Base-by-base conservation (phyloP, 2,113 vertebrate genomes). In the Larimichthys crocea region DNA sequence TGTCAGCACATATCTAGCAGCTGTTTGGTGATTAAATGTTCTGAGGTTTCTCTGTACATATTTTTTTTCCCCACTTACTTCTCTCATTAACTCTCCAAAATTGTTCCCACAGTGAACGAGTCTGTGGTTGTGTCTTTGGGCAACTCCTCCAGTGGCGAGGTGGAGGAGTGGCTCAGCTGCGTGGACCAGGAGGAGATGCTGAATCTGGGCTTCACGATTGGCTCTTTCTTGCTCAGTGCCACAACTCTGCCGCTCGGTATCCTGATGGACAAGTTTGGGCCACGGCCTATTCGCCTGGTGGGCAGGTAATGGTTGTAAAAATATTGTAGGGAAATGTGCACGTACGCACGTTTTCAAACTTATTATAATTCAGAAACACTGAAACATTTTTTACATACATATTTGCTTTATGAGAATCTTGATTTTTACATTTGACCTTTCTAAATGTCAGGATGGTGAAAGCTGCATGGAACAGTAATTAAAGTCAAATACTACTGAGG, bases 191-290 rank as follows among this genome's bases (percentile, higher is more conserved):
- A 97, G 3, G 93, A 97, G 85, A 97, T 96, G 97, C 93, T 98
- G 35, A 98, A 96, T 61, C 82, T 98, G 88, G 97, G 96, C 69
- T 98, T 98, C 90, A 98, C 97, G 76, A 97, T 97, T 0, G 97
- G 97, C 17, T 97, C 96, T 35, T 98, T 98, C 61, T 76, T 97
- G 75, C 96, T 98, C 59, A 98, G 97, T 0, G 97, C 97, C 16
- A 94, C 96, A 80, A 98, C 97, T 0, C 90, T 98, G 55, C 97
- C 97, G 0, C 94, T 98, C 17, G 97, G 97, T 2, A 95, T 98
- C 82, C 89, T 98, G 59, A 97, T 98, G 97, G 97, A 98, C 92
- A 95, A 85, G 71, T 96, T 94, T 31, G 97, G 97, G 0, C 97
- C 97, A 1, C 93, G 97, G 48, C 96, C 96, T 0, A 92, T 97